phyloP scores from a whole-genome alignment of 2,113 vertebrate species.

The Orthonyx spaldingii region DNA sequence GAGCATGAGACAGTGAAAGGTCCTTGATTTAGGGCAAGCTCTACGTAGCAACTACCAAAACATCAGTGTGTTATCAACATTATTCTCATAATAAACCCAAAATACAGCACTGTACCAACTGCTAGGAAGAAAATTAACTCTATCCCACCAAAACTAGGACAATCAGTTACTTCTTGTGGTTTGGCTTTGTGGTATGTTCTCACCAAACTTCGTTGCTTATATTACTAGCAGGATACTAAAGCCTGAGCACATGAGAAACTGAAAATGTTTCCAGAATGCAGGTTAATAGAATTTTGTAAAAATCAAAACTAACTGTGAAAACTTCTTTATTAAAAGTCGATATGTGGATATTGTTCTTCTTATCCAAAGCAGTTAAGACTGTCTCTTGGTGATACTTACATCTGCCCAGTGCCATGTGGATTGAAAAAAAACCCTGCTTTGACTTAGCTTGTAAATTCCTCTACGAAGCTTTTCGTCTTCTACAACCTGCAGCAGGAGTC shows the following conservation, averaged over 20 bases:
- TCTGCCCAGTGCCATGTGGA: not conserved
- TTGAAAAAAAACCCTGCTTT: not conserved
- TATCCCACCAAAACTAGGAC: not conserved
- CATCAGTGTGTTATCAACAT: not conserved
- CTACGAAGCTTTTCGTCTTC: not conserved
- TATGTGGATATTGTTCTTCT: not conserved
- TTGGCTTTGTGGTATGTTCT: not conserved
- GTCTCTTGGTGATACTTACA: not conserved
- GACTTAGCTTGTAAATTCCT: not conserved
- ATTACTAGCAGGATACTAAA: not conserved
- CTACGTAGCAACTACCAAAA: not conserved
- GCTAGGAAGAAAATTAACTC: not conserved
- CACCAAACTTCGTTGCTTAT: not conserved
- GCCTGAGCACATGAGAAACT: not conserved
- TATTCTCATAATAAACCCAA: not conserved
- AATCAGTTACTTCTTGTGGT: not conserved
- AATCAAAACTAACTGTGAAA: not conserved
- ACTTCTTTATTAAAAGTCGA: not conserved
- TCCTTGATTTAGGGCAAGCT: not conserved
- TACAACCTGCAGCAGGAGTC: not conserved
- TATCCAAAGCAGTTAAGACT: not conserved
- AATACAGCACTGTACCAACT: not conserved
- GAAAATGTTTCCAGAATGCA: not conserved
- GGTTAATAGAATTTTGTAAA: not conserved
- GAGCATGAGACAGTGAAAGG: not conserved